A percentile compares a stretch with the other conserved stretches of the same genome.
phyloP scores from a whole-genome alignment of 2,888 invertebrate species.

The Scrobipalpa costella region DNA sequence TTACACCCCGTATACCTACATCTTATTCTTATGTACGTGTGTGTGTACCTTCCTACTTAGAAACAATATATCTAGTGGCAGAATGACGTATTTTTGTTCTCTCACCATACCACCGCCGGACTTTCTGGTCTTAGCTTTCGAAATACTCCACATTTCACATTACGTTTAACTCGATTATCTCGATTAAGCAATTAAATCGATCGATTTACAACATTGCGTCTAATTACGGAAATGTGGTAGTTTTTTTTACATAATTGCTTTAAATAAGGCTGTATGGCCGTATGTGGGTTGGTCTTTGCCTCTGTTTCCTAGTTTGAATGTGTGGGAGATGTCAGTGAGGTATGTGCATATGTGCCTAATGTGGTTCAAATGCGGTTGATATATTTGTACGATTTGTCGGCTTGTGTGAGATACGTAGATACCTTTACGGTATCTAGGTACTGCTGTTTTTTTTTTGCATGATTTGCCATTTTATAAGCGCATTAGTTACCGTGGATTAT shows the following conservation, averaged over 20 bases:
- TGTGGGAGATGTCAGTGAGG: constrained; percentile 10
- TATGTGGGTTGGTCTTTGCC: constrained; percentile 12
- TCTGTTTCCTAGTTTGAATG: constrained; percentile 13
- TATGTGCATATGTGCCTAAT: background rate
- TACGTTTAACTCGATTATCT: constrained; percentile 17
- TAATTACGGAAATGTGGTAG: constrained; percentile 27
- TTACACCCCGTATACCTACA: no score
- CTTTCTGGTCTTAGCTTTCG: no score
- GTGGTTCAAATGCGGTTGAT: background rate
- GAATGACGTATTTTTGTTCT: no score
- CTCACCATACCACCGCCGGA: no score
- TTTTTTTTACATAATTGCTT: constrained; percentile 10
- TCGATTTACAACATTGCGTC: constrained; percentile 21
- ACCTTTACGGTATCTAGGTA: background rate
- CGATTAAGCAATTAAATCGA: constrained; percentile 28
- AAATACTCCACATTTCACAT: constrained; percentile 13
- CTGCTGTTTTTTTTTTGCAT: background rate
- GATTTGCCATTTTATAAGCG: no score
- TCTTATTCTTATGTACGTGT: no score
- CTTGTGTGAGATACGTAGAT: background rate
- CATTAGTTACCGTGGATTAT: no score
- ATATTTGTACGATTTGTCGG: background rate
- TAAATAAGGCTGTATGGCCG: constrained; percentile 17
- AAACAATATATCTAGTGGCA: no score
- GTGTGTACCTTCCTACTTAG: no score